phyloP scores from a whole-genome alignment of 2,797 vertebrate species.

The Premnoplex brunnescens region DNA sequence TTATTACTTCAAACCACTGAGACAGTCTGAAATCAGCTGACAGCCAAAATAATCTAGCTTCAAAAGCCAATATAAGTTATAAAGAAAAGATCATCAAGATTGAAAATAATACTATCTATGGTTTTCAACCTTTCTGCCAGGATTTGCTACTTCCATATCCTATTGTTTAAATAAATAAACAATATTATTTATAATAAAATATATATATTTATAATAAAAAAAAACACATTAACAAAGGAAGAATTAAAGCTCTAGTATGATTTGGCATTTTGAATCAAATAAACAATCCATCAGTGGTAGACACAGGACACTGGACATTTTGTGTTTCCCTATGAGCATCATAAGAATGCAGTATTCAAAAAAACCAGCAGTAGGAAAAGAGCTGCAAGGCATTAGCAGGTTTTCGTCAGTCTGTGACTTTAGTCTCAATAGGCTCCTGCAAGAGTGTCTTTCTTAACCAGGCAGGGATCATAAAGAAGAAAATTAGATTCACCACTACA shows the following conservation, averaged over 20 bases:
- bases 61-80: background rate
- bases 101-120: background rate
- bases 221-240: background rate
- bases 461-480: background rate
- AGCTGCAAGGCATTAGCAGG: background rate
- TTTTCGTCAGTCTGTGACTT: background rate
- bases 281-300: background rate
- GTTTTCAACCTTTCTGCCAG: background rate
- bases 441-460: background rate
- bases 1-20: background rate
- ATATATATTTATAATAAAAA: too few species aligned
- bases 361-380: background rate
- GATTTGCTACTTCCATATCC: background rate
- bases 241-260: background rate
- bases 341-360: background rate
- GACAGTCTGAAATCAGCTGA: background rate
- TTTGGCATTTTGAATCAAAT: background rate
- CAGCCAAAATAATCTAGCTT: background rate
- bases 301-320: background rate
- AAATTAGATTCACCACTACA: background rate
- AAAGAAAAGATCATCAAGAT: background rate
- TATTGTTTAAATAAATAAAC: background rate
- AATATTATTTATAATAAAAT: too few species aligned
- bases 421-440: background rate
- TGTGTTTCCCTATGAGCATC: background rate